Conservation (phyloP, 2,888 invertebrate genomes). For the Oscheius sp. region DNA sequence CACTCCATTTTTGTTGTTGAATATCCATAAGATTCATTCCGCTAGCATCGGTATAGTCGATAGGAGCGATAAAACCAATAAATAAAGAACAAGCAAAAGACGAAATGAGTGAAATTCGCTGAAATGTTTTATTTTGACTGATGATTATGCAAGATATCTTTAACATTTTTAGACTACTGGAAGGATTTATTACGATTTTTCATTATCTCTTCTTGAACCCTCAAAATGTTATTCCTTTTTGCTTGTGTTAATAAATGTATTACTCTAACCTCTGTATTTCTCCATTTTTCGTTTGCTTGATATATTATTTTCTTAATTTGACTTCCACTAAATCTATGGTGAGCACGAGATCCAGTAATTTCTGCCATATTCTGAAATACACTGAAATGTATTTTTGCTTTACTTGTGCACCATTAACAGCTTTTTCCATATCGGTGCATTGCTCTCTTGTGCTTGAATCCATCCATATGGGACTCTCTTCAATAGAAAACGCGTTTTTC, state of each 20-base stretch:
- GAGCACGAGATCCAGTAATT: constrained; percentile 83
- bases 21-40: constrained; percentile 96
- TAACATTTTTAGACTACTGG: no score
- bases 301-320: constrained; percentile 90
- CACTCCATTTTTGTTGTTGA: constrained; percentile 34
- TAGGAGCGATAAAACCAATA: constrained; percentile 85
- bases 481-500: constrained; percentile 78
- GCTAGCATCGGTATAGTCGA: constrained; percentile 90
- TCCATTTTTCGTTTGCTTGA: constrained; percentile 79
- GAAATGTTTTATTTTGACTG: constrained; percentile 64
- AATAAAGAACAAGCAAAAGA: constrained; percentile 90
- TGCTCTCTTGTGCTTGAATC: constrained; percentile 84
- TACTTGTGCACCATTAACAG: constrained; percentile 83
- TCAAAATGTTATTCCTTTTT: not conserved
- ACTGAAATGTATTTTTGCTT: constrained; percentile 32
- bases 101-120: constrained; percentile 90
- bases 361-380: constrained; percentile 48
- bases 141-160: no score
- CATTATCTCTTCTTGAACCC: no score
- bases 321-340: constrained; percentile 89
- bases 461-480: constrained; percentile 93
- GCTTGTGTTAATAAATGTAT: not conserved
- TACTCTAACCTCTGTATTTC: constrained; percentile 78
- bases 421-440: constrained; percentile 82
- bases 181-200: no score